Evolutionary conservation across 2,113 vertebrate genomes (phyloP).

Genomic region (Microcebus jonahi): DNA sequence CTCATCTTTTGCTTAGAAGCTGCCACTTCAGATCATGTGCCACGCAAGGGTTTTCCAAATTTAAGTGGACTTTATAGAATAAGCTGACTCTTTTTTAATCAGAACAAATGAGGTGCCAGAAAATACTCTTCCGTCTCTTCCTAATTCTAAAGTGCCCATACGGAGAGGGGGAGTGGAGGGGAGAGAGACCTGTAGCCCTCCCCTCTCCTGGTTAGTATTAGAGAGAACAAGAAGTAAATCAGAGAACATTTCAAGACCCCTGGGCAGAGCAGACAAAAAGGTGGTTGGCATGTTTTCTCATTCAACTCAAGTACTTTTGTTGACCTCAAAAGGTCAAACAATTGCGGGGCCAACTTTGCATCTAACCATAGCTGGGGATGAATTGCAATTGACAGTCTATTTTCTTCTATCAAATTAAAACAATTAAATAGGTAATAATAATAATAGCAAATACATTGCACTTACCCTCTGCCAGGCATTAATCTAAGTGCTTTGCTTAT

Average conservation of each 20-base stretch:
- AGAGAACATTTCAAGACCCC: background rate
- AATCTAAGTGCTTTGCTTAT: background rate
- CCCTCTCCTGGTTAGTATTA: background rate
- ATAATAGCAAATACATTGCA: background rate
- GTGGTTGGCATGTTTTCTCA: background rate
- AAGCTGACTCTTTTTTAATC: background rate
- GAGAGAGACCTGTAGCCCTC: no score
- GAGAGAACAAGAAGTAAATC: background rate
- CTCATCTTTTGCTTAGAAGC: background rate
- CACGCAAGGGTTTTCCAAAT: background rate
- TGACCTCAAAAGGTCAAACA: background rate
- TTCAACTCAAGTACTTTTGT: background rate
- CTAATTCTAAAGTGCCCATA: background rate
- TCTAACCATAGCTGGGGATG: background rate
- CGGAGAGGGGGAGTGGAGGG: background rate
- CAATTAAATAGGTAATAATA: background rate
- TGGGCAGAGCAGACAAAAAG: background rate
- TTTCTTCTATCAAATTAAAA: constrained; percentile 17
- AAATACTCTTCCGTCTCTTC: background rate
- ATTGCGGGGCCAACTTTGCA: background rate
- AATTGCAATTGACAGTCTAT: background rate
- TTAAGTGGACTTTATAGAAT: background rate
- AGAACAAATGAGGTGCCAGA: background rate
- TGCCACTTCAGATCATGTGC: background rate
- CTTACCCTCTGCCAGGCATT: background rate